Evolutionary conservation across 2,797 vertebrate species (phyloP), one percentile per base, ranked within the genome.

Genomic region (Lacerta agilis): DNA sequence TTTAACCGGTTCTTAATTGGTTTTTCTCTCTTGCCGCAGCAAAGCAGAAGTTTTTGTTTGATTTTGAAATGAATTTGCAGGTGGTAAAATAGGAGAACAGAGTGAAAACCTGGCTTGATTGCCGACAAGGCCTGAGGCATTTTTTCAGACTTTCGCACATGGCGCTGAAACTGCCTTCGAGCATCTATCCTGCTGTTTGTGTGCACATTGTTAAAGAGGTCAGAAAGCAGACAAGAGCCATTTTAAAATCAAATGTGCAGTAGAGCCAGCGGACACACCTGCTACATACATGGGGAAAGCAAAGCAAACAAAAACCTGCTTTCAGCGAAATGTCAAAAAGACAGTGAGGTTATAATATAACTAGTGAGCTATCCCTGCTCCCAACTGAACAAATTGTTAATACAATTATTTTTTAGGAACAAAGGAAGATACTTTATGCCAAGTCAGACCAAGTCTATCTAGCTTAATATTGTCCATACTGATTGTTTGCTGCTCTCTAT

Each of bases 51-150:
- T 76, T 72, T 80, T 67, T 55, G 71, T 67, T 76, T 82, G 69
- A 85, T 73, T 88, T 27, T 29, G 55, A 85, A 85, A 45, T 67
- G 58, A 81, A 80, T 85, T 85, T 73, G 41, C 78, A 75, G 58
- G 77, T 75, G 87, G 83, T 55, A n/a, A 80, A 81, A 73, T 33
- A 55, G 27, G 2, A 36, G 33, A 85, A 45, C 20, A 75, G 29
- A 85, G 33, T 49, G 23, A 45, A 85, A 49, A 38, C 25, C 78
- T 76, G 58, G 33, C 43, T 41, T 73, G 55, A 49, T 85, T 80
- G 45, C 36, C 23, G 73, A 66, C 38, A 80, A 81, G 29, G 41
- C 41, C 18, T 73, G 10, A 36, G n/a, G n/a, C 49, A 38, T 85
- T 69, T 85, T 80, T 81, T 80, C 41, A 66, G 25, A 66, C 8